Evolutionary conservation across 2,113 vertebrate species (phyloP).

Genomic region (Willisornis vidua): DNA sequence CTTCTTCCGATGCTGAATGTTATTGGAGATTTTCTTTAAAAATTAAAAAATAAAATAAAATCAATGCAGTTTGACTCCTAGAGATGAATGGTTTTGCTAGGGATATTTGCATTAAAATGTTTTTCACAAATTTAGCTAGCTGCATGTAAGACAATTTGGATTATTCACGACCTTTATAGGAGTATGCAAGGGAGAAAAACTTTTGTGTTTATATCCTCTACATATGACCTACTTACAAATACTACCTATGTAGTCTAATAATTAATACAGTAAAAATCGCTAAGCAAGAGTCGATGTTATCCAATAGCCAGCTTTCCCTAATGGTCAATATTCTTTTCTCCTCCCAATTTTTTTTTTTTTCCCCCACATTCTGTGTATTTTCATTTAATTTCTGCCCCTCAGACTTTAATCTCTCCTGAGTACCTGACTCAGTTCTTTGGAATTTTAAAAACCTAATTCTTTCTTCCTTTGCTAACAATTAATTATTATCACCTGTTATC

Average conservation of each 20-base stretch:
- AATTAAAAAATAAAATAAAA: background rate
- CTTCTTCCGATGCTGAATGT: background rate
- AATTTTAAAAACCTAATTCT: background rate
- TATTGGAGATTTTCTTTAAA: background rate
- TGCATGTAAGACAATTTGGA: background rate
- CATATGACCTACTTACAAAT: background rate
- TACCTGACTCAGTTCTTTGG: background rate
- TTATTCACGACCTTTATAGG: background rate
- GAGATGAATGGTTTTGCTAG: background rate
- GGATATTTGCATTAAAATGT: background rate
- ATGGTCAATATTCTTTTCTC: background rate
- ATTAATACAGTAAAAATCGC: background rate
- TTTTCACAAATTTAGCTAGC: background rate
- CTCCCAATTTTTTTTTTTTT: background rate
- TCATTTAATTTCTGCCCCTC: background rate
- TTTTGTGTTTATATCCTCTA: background rate
- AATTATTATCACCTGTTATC: constrained; percentile 53
- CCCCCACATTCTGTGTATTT: background rate
- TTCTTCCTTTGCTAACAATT: constrained; percentile 32
- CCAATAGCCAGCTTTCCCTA: background rate
- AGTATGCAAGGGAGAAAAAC: background rate
- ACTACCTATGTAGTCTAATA: background rate
- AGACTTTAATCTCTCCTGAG: background rate
- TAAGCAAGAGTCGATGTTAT: background rate
- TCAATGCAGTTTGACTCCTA: background rate